phyloP scores from a whole-genome alignment of 2,888 invertebrate genomes.

The Thera obeliscata region DNA sequence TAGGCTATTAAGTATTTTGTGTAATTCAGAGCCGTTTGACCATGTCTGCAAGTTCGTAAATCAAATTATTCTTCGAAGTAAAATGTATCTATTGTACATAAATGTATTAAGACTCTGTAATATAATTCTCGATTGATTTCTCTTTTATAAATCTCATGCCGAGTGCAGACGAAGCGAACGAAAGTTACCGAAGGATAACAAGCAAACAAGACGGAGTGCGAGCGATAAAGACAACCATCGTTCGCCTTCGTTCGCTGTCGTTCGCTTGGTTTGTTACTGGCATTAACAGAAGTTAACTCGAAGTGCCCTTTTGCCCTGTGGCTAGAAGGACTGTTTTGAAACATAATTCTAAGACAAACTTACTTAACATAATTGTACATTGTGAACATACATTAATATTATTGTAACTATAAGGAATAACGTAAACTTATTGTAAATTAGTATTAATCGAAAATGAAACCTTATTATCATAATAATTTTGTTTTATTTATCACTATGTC shows the following conservation, averaged over 20 bases:
- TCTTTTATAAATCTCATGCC: conserved; percentile 42
- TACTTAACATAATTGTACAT: conserved; percentile 79
- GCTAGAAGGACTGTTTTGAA: conserved; percentile 78
- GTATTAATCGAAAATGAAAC: conserved; percentile 83
- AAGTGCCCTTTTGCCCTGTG: conserved; percentile 81
- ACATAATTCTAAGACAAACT: conserved; percentile 72
- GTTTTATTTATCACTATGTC: conserved; percentile 66
- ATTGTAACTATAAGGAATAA: conserved; percentile 46
- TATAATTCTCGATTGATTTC: conserved; percentile 58
- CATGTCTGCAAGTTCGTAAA: neutral
- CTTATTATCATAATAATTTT: conserved; percentile 81
- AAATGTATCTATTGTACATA: conserved; percentile 43
- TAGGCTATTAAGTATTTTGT: neutral
- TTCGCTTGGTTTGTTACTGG: neutral
- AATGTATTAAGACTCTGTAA: conserved; percentile 34
- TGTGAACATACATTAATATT: conserved; percentile 82
- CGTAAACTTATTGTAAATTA: conserved; percentile 83
- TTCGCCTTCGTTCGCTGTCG: neutral
- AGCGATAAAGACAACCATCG: neutral
- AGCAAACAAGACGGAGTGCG: neutral
- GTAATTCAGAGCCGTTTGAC: neutral
- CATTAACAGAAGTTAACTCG: conserved; percentile 61
- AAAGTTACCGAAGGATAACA: neutral
- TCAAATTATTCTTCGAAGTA: conserved; percentile 31
- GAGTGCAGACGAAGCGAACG: conserved; percentile 1